These are phyloP conservation scores for Urocolius indicus DNA, from an alignment of 2,113 vertebrate species.

Conservation along the genomic window DNA sequence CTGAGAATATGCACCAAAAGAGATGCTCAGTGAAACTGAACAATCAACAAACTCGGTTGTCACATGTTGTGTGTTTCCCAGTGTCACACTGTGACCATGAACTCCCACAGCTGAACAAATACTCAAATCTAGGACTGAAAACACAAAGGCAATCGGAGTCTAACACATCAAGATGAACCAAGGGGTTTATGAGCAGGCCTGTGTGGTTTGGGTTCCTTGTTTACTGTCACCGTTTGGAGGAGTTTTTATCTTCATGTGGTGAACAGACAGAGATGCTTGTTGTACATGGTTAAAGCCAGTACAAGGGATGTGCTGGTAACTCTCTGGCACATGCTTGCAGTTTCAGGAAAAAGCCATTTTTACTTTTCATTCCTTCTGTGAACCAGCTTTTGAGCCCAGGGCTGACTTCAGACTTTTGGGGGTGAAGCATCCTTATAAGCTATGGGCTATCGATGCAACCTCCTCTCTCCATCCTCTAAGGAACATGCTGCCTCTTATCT, in stretches of 20 bases:
- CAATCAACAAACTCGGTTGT: neutral
- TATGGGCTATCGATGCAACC: fast-evolving
- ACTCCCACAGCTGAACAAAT: neutral
- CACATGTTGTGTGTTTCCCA: fast-evolving
- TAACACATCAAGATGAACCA: fast-evolving
- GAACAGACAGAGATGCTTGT: neutral
- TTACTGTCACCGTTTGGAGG: neutral
- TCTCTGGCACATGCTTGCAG: neutral
- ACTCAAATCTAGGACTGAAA: neutral
- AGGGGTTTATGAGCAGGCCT: fast-evolving
- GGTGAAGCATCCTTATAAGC: neutral
- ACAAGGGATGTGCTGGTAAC: fast-evolving
- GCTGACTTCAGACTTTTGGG: neutral
- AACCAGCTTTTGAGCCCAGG: neutral
- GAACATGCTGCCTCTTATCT: neutral
- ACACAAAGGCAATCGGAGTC: too few species aligned
- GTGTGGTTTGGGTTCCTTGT: neutral
- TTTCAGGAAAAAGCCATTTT: neutral
- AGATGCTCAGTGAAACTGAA: neutral
- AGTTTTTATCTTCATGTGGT: fast-evolving
- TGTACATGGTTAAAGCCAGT: neutral
- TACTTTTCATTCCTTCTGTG: neutral
- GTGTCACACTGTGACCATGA: fast-evolving
- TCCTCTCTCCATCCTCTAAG: neutral
- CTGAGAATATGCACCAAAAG: neutral